Conservation (phyloP, 2,797 vertebrate genomes). For the Schizopygopsis malacanthus region DNA sequence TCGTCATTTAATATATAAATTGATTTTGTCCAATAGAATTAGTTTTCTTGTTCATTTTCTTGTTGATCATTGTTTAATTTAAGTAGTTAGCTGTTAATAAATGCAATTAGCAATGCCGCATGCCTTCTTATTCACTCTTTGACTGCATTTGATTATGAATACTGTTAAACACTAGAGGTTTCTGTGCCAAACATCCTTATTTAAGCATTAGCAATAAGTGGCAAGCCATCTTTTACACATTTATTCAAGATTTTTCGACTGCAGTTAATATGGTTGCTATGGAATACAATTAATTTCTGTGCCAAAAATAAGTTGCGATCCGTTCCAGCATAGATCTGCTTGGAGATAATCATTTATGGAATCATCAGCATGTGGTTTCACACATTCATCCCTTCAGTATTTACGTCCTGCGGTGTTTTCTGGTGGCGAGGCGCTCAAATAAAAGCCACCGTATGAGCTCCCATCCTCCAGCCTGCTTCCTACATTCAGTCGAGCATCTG, state of each 20-base stretch:
- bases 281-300: background rate
- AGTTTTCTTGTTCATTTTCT: background rate
- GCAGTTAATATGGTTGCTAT: background rate
- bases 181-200: background rate
- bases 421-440: slow-evolving; percentile 17
- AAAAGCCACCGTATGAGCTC: slow-evolving; percentile 20
- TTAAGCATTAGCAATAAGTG: background rate
- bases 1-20: background rate
- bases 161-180: too few relatives aligned
- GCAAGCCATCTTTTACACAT: background rate
- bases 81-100: background rate
- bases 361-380: slow-evolving; percentile 29
- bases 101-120: background rate
- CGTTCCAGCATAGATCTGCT: slow-evolving; percentile 20
- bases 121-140: background rate
- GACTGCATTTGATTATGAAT: background rate
- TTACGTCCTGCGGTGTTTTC: slow-evolving; percentile 29
- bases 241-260: background rate
- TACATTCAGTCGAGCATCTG: slow-evolving; percentile 57
- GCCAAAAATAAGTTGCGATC: slow-evolving; percentile 2
- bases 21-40: background rate
- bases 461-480: slow-evolving; percentile 38
- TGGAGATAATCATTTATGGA: slow-evolving; percentile 16
- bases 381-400: slow-evolving; percentile 40
- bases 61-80: background rate